Percentiles rank a stretch among this genome's conserved stretches.
phyloP scores from a whole-genome alignment of 2,113 vertebrate species.

The Platycercus adscitus region DNA sequence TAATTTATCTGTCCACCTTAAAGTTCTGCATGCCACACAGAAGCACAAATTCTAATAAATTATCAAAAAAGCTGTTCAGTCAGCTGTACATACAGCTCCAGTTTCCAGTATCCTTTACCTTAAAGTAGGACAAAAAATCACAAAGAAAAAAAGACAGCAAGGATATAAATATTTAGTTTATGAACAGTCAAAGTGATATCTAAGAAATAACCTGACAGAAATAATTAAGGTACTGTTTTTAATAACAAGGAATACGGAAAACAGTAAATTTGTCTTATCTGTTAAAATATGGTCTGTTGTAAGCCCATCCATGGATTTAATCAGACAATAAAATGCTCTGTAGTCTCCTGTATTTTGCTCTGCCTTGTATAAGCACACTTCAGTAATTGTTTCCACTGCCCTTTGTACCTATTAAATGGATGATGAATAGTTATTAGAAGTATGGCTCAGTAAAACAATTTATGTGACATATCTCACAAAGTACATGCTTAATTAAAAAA shows the following conservation, averaged over 20 bases:
- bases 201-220: neutral
- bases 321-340: constrained; percentile 27
- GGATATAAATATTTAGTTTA: neutral
- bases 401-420: constrained; percentile 59
- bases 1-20: neutral
- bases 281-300: neutral
- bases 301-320: constrained; percentile 34
- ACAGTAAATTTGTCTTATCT: constrained; percentile 13
- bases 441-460: constrained; percentile 44
- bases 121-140: neutral
- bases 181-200: neutral
- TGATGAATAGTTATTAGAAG: constrained; percentile 65
- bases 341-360: constrained; percentile 40
- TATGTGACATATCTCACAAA: constrained; percentile 54
- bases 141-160: neutral
- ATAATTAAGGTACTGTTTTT: constrained; percentile 15
- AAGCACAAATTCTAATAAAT: neutral
- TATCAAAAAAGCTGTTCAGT: neutral
- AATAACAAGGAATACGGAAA: neutral
- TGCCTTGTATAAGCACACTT: constrained; percentile 24
- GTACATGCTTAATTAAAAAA: constrained; percentile 68
- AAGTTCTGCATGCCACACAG: neutral
- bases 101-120: neutral
- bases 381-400: constrained; percentile 58
- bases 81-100: neutral